Evolutionary conservation across 2,797 vertebrate genomes (phyloP).

Genomic region (Sitta carolinensis): DNA sequence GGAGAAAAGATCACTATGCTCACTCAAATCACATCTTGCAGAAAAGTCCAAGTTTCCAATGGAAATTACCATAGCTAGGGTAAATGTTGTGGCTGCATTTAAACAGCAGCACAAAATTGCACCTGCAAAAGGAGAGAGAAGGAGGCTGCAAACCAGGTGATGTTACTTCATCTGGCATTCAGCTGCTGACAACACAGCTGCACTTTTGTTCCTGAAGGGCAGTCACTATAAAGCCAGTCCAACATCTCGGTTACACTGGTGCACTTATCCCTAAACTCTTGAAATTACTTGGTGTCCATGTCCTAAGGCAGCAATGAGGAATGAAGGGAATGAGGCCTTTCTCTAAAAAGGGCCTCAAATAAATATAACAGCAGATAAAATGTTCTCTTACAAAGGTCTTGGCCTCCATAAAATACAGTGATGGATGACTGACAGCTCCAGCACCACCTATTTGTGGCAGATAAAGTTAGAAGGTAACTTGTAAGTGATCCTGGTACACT

Average conservation of each 20-base stretch:
- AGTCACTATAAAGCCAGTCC: background rate
- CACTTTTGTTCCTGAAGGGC: background rate
- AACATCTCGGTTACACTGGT: background rate
- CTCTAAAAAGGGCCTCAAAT: background rate
- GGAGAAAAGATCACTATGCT: background rate
- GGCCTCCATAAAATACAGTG: background rate
- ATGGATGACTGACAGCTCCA: background rate
- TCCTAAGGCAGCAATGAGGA: background rate
- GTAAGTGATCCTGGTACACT: background rate
- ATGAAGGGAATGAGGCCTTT: background rate
- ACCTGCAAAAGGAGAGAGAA: background rate
- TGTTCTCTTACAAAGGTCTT: background rate
- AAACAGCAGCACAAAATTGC: background rate
- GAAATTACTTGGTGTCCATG: background rate
- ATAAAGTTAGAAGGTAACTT: background rate
- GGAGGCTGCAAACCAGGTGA: background rate
- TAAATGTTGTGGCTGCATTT: background rate
- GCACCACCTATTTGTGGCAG: background rate
- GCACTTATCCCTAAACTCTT: background rate
- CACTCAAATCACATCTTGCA: background rate
- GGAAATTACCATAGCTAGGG: background rate
- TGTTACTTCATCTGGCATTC: background rate
- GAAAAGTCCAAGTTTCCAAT: background rate
- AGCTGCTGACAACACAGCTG: background rate
- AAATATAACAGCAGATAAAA: background rate